Evolutionary conservation across 2,888 invertebrate genomes (phyloP), one percentile per base, ranked within the genome.

Genomic region (Drosophila tanythrix): DNA sequence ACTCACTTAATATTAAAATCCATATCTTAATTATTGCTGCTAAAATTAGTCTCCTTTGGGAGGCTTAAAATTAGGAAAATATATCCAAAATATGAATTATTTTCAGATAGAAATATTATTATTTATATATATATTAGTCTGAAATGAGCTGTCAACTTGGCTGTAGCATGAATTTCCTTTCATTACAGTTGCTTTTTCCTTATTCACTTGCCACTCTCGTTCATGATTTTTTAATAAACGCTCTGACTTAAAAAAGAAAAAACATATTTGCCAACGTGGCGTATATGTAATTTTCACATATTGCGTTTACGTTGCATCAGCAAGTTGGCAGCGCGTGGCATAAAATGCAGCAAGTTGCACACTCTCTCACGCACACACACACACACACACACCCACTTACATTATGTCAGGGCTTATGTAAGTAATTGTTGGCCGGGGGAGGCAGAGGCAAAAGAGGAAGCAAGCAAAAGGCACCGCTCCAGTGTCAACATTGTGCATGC

Each of bases 401-500:
- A 66, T 55, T 65, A 67, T 53, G 58, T 36, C 52, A 48, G 59
- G 67, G 82, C 88, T 89, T 88, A 89, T 85, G 88, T 85, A 85
- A 84, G 82, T 76, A 66, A 66, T 13, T 38, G 56, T 29, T 29
- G 38, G 46, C 7, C 43, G 29, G 35, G 52, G 31, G 27, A 58
- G 48, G 27, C 53, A 36, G 56, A 55, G 62, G 59, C 48, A 67
- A n/a, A 52, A 52, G 48, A 50, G 56, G 58, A 35, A 71, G 67
- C 70, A 66, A 71, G 77, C 75, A 80, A 81, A 85, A 79, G 82
- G 85, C 76, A 72, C 55, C 62, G 74, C 70, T 73, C 58, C 65
- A 90, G 87, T 88, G 87, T 88, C 87, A 88, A 88, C 90, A 89
- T 70, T 87, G 87, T 87, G 84, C 82, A 87, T 53, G 70, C 82